Evolutionary conservation across 2,113 vertebrate genomes (phyloP).

Genomic region (Chloroceryle aenea): DNA sequence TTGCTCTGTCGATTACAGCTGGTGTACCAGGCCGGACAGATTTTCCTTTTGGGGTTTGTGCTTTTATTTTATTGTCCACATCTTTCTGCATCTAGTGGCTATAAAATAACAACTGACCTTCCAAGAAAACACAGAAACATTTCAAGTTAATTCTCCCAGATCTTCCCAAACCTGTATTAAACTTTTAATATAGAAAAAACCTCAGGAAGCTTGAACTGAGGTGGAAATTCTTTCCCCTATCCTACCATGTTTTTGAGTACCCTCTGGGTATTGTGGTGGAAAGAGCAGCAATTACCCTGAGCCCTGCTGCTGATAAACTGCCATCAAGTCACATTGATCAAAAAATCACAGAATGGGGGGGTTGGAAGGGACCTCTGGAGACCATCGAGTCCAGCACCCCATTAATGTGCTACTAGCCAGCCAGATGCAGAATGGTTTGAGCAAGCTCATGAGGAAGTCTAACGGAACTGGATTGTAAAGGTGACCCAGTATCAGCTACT

Average conservation of each 20-base stretch:
- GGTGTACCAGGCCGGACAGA: neutral
- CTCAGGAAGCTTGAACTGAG: neutral
- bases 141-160: neutral
- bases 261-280: neutral
- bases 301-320: neutral
- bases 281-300: neutral
- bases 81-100: neutral
- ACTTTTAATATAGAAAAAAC: neutral
- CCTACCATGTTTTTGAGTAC: neutral
- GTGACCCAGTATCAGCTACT: neutral
- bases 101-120: neutral
- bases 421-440: rapidly evolving
- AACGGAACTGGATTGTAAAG: neutral
- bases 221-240: neutral
- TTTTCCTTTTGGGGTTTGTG: neutral
- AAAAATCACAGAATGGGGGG: too few relatives aligned
- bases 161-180: neutral
- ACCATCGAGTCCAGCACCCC: too few relatives aligned
- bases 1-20: neutral
- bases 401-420: too few relatives aligned
- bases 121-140: neutral
- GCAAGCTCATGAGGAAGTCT: too few relatives aligned
- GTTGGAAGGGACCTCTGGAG: too few relatives aligned
- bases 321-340: neutral
- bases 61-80: rapidly evolving